Evolutionary conservation across 2,888 invertebrate genomes (phyloP), one percentile per base, ranked within the genome.

Genomic region (Himalopsyche tibetana): DNA sequence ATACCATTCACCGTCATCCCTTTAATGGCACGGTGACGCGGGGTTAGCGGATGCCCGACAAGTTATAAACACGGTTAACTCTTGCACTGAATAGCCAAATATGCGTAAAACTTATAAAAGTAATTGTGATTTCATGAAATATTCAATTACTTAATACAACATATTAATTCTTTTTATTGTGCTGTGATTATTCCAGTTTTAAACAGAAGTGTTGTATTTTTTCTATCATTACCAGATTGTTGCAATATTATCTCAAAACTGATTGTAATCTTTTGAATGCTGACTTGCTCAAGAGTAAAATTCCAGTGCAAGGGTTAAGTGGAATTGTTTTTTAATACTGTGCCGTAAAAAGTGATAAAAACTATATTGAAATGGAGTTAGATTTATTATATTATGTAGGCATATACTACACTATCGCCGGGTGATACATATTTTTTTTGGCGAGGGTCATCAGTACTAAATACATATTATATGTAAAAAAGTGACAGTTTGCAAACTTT

Each of bases 1-100:
- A 63, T 85, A 12, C 84, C 85, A 55, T 36, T 74, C 74, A 12
- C 87, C 87, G 55, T 86, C 74, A 12, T 74, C 36, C 15, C 74
- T 74, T 36, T 74, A 74, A 74, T 38, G 15, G 74, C 36, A 4
- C 36, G 5, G 74, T 36, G 36, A 74, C 11, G 74, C 36, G 38
- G 19, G 51, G 12, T 15, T 5, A 15, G 51, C 15, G 5, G 51
- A 51, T 15, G 51, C 15, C 51, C 4, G 51, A 51, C 12, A 51
- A 51, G 51, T 15, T 51, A 2, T 15, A 12, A 51, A 51, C 51
- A 12, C 51, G 12, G 51, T 15, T 51, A 15, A 51, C 51, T 15
- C 74, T 74, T 74, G 74, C 38, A 74, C 74, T 74, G 69, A 69
- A 69, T 51, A 51, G 51, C 51, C 51, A 51, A 51, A 51, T 51